phyloP scores from a whole-genome alignment of 2,888 invertebrate genomes.

The Escarpia spicata region DNA sequence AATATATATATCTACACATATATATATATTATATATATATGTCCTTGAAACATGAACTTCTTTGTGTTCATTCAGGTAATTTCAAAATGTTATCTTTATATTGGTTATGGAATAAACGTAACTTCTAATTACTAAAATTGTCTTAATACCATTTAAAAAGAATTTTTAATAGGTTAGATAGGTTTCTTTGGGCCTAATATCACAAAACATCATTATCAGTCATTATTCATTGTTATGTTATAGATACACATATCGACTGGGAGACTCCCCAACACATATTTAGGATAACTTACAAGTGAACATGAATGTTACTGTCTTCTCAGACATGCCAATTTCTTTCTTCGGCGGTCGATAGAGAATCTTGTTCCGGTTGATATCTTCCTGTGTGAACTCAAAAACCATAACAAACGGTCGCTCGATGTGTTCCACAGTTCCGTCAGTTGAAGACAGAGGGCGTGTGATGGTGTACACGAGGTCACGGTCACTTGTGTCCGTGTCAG shows the following conservation, averaged over 20 bases:
- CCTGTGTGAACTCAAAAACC: constrained; percentile 55
- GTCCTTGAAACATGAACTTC: no score
- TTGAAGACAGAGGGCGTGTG: constrained; percentile 46
- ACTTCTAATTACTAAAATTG: no score
- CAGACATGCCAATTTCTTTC: constrained; percentile 47
- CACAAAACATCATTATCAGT: no score
- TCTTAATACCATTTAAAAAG: no score
- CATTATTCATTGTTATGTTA: neutral
- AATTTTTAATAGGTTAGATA: no score
- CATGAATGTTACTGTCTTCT: constrained; percentile 50
- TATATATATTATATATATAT: no score
- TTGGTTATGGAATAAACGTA: no score
- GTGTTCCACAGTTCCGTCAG: constrained; percentile 55
- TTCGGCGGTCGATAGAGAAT: constrained; percentile 58
- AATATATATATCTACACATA: no score
- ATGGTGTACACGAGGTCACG: constrained; percentile 49
- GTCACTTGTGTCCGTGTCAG: constrained; percentile 44
- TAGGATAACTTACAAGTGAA: constrained; percentile 49
- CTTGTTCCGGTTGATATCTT: constrained; percentile 56
- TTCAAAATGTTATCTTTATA: no score
- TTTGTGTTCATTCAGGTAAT: no score
- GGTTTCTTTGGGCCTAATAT: no score
- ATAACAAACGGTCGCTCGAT: constrained; percentile 49
- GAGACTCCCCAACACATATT: neutral
- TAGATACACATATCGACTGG: no score